Conservation (phyloP, 2,888 invertebrate species). For the Chaitophorus viminalis region DNA sequence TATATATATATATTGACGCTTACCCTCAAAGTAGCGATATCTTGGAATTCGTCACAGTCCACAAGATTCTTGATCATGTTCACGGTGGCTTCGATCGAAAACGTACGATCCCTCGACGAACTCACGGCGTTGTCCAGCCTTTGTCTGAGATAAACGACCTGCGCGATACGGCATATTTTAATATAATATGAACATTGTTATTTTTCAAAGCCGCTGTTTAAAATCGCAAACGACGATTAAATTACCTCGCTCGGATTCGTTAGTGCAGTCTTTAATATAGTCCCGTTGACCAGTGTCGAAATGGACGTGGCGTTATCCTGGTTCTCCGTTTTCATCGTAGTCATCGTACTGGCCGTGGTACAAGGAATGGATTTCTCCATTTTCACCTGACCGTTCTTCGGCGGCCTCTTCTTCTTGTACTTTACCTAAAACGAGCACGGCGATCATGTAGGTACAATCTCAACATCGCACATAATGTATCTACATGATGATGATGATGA, state of each 20-base stretch:
- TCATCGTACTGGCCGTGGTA: conserved; percentile 61
- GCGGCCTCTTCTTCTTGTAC: conserved; percentile 93
- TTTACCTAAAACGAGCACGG: conserved; percentile 74
- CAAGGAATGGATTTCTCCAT: conserved; percentile 67
- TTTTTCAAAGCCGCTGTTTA: background rate
- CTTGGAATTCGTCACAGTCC: conserved; percentile 96
- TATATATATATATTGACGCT: too few relatives aligned
- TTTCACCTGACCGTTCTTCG: conserved; percentile 70
- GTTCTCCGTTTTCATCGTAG: conserved; percentile 57
- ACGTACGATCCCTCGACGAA: conserved; percentile 82
- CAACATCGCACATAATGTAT: background rate
- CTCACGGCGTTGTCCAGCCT: conserved; percentile 88
- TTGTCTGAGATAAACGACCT: conserved; percentile 86
- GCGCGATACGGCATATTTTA: conserved; percentile 32
- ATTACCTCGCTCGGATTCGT: conserved; percentile 88
- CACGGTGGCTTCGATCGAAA: conserved; percentile 84
- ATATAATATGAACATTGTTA: too few relatives aligned
- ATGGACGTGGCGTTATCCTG: conserved; percentile 50
- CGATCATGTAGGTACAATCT: background rate
- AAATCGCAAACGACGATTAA: too few relatives aligned
- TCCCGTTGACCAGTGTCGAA: conserved; percentile 79
- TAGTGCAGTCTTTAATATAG: conserved; percentile 92
- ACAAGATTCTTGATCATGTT: conserved; percentile 92
- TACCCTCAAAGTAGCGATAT: conserved; percentile 84
- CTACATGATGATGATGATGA: too few relatives aligned